These are phyloP conservation scores for Hypomecis punctinalis DNA, from an alignment of 2,888 invertebrate species.

Conservation along the genomic window DNA sequence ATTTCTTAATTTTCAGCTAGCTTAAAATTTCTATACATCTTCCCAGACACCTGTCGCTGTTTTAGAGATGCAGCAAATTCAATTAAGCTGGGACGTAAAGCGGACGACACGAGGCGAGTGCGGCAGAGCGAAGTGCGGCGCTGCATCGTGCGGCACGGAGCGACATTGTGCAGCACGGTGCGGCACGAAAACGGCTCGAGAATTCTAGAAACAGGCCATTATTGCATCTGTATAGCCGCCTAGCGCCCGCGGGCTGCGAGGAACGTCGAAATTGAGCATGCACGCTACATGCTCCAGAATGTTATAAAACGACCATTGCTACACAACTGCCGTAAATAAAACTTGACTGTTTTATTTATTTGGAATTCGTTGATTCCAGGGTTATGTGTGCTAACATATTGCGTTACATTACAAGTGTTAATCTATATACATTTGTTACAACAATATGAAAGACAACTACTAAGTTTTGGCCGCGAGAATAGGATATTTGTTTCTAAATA, in stretches of 20 bases:
- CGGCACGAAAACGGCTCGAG: not conserved
- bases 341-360: not conserved
- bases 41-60: conserved; percentile 7
- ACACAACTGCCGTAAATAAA: not conserved
- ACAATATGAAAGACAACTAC: too few species aligned
- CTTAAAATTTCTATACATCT: conserved; percentile 11
- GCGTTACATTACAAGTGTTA: too few species aligned
- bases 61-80: conserved; percentile 25
- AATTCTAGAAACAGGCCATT: not conserved
- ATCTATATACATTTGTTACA: too few species aligned
- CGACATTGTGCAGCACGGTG: not conserved
- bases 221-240: conserved; percentile 7
- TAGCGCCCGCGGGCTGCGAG: not conserved
- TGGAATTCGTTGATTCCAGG: too few species aligned
- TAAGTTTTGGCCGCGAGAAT: too few species aligned
- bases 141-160: not conserved
- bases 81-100: conserved; percentile 26
- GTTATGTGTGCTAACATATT: too few species aligned
- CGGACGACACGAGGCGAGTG: not conserved
- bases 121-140: not conserved
- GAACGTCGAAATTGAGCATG: conserved; percentile 1
- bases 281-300: conserved; percentile 10
- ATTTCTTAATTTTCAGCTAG: too few species aligned
- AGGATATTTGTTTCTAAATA: too few species aligned
- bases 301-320: not conserved